Percentiles rank a stretch among this genome's conserved stretches.
phyloP scores from a whole-genome alignment of 2,797 vertebrate species.

The Poeciliopsis gracilis region DNA sequence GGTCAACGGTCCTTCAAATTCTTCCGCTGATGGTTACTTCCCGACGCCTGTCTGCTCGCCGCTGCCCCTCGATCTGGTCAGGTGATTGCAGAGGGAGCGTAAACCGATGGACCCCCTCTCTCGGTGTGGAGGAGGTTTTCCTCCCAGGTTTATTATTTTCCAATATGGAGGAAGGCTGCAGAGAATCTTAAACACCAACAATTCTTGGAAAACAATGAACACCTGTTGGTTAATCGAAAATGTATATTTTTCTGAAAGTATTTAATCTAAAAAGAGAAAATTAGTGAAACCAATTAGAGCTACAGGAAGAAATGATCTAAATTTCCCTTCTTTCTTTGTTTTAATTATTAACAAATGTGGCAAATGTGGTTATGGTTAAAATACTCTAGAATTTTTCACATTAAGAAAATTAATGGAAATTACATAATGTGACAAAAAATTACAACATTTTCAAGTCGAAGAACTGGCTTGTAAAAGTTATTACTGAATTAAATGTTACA shows the following conservation, averaged over 20 bases:
- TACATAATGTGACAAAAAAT: background rate
- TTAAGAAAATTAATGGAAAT: background rate
- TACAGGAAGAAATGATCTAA: background rate
- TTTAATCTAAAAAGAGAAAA: background rate
- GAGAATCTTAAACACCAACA: background rate
- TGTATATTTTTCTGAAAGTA: background rate
- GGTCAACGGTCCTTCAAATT: slow-evolving; percentile 51
- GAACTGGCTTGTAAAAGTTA: background rate
- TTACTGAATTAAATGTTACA: background rate
- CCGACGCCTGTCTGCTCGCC: slow-evolving; percentile 38
- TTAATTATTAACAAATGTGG: background rate
- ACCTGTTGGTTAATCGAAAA: background rate
- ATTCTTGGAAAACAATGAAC: background rate
- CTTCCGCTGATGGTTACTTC: slow-evolving; percentile 42
- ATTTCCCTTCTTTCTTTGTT: background rate
- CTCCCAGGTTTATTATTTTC: slow-evolving; percentile 13
- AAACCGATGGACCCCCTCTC: slow-evolving; percentile 67
- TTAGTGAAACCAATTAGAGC: background rate
- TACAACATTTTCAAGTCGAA: background rate
- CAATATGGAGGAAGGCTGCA: background rate
- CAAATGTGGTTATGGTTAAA: background rate
- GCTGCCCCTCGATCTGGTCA: slow-evolving; percentile 46
- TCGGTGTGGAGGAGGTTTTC: slow-evolving; percentile 63
- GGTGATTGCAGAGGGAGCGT: slow-evolving; percentile 49
- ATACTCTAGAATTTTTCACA: background rate